A percentile compares a stretch with the other conserved stretches of the same genome.
Evolutionary conservation across 1,140 invertebrate species (phyloP).

Genomic region (Pteromalus puparum): DNA sequence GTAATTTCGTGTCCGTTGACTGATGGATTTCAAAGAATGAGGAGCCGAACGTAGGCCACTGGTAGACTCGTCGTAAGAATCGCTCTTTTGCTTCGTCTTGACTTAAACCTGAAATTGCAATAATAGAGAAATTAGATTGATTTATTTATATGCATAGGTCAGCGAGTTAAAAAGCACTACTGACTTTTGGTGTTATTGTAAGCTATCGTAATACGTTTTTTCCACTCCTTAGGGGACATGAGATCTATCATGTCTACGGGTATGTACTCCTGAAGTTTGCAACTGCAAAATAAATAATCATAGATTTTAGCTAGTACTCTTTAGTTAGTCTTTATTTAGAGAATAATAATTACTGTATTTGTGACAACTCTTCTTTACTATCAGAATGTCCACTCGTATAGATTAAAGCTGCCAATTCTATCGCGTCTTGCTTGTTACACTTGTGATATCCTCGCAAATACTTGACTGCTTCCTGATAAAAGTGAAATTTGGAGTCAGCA

Average conservation of each 20-base stretch:
- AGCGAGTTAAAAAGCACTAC: not conserved
- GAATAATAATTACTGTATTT: slow-evolving; percentile 75
- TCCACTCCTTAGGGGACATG: slow-evolving; percentile 88
- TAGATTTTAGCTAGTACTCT: not conserved
- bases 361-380: slow-evolving; percentile 79
- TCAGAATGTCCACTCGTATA: slow-evolving; percentile 86
- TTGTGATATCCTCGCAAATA: slow-evolving; percentile 92
- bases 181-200: slow-evolving; percentile 80
- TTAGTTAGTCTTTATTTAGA: not conserved
- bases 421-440: slow-evolving; percentile 86
- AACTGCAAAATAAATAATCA: slow-evolving; percentile 65
- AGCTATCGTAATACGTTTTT: slow-evolving; percentile 81
- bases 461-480: slow-evolving; percentile 95
- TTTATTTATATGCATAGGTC: not conserved
- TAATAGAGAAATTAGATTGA: not conserved
- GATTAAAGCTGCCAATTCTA: slow-evolving; percentile 87
- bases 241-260: slow-evolving; percentile 87
- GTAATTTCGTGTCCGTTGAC: slow-evolving; percentile 88
- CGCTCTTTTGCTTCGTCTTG: slow-evolving; percentile 87
- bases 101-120: slow-evolving; percentile 71
- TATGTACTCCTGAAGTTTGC: slow-evolving; percentile 85
- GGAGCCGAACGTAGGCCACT: slow-evolving; percentile 94
- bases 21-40: slow-evolving; percentile 97
- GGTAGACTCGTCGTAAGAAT: slow-evolving; percentile 89
- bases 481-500: slow-evolving; percentile 96